phyloP scores from a whole-genome alignment of 37 sponge, comb jelly and placozoan species.

The Dysidea cf. avara region DNA sequence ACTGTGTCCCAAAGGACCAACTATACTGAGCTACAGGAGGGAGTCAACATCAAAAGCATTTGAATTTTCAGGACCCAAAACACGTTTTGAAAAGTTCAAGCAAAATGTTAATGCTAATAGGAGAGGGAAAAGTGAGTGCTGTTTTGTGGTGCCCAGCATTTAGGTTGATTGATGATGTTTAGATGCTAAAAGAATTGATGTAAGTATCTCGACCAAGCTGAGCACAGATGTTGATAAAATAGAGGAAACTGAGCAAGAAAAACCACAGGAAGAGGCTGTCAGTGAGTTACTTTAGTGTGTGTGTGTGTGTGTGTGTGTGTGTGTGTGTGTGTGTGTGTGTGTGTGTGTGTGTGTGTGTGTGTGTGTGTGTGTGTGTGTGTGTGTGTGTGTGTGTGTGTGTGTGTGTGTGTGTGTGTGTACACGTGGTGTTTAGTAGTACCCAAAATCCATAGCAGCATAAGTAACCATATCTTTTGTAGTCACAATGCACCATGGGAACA shows the following conservation, averaged over 20 bases:
- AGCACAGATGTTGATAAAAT: too few species aligned
- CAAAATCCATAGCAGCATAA: not conserved
- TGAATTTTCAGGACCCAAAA: conserved; percentile 5
- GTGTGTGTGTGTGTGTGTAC: not conserved
- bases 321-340: conserved; percentile 30
- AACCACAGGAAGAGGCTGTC: too few species aligned
- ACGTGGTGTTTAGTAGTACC: not conserved
- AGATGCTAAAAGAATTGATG: too few species aligned
- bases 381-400: not conserved
- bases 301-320: conserved; percentile 35
- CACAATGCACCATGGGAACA: not conserved
- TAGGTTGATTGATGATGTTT: too few species aligned
- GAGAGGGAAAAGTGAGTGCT: not conserved
- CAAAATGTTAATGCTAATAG: not conserved
- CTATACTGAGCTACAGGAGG: conserved; percentile 52
- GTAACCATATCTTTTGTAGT: not conserved
- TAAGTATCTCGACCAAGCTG: too few species aligned
- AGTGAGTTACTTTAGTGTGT: not conserved
- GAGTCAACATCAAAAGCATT: conserved; percentile 32
- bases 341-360: conserved; percentile 25
- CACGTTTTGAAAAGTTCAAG: conserved; percentile 56
- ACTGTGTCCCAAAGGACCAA: conserved; percentile 41
- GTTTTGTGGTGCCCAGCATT: not conserved
- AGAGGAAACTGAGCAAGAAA: too few species aligned
- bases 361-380: not conserved